Percentiles rank a stretch among this genome's conserved stretches.
Conservation (phyloP, 2,797 vertebrate genomes). For the Chloroceryle inda region DNA sequence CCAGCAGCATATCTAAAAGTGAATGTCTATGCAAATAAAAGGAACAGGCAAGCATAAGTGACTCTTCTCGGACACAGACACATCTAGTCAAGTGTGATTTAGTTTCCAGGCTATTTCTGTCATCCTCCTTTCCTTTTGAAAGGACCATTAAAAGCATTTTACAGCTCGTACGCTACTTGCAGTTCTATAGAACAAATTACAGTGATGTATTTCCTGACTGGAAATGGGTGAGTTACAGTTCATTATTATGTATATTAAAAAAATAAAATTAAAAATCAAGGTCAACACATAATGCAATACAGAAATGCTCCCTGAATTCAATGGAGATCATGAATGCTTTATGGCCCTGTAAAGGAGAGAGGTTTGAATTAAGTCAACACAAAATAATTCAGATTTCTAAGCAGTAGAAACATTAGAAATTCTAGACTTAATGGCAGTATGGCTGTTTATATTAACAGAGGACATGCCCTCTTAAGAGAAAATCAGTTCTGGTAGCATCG, state of each 20-base stretch:
- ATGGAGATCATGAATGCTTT: background rate
- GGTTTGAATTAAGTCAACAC: background rate
- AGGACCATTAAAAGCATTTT: background rate
- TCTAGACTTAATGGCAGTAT: background rate
- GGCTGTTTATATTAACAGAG: background rate
- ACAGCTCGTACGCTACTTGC: background rate
- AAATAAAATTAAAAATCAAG: background rate
- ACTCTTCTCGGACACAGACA: background rate
- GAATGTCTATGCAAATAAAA: background rate
- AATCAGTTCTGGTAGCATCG: background rate
- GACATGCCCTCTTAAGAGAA: background rate
- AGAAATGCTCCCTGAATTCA: background rate
- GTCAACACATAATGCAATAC: background rate
- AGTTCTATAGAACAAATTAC: background rate
- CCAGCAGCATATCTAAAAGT: background rate
- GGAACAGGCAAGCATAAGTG: background rate
- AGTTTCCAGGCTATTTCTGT: background rate
- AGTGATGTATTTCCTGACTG: background rate
- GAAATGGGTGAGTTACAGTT: background rate
- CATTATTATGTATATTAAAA: background rate
- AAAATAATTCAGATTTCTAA: background rate
- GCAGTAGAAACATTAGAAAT: background rate
- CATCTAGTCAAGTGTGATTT: background rate
- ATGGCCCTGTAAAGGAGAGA: background rate
- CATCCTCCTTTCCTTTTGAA: background rate